Evolutionary conservation across 53 echinoderm and acorn worm species (phyloP).

Genomic region (Echinometra lucunter): DNA sequence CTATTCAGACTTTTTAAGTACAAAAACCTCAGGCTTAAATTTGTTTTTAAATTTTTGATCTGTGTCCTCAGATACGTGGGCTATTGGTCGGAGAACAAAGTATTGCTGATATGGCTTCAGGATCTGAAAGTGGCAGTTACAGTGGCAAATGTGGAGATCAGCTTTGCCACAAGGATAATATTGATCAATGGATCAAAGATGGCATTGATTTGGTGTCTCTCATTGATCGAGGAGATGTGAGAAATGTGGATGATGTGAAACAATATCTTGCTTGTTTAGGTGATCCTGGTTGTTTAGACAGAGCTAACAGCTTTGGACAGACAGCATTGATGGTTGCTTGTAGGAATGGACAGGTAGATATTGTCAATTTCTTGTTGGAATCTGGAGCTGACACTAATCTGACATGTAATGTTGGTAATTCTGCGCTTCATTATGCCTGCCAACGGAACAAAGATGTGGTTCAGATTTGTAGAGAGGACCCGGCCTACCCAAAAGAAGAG

Average conservation of each 20-base stretch:
- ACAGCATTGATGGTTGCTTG: slow-evolving; percentile 27
- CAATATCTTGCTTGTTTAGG: not conserved
- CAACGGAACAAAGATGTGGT: not conserved
- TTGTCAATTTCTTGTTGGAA: not conserved
- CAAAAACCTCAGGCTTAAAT: not conserved
- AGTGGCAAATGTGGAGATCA: not conserved
- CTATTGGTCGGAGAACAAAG: not conserved
- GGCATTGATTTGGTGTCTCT: slow-evolving; percentile 22
- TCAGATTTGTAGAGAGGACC: not conserved
- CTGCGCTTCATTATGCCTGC: slow-evolving; percentile 42
- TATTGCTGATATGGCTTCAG: not conserved
- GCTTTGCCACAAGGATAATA: not conserved
- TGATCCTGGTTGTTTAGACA: not conserved
- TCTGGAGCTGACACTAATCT: slow-evolving; percentile 27
- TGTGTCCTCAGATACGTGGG: not conserved
- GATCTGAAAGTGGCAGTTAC: not conserved
- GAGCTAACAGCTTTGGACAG: not conserved
- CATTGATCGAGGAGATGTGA: slow-evolving; percentile 17
- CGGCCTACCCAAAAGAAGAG: not conserved
- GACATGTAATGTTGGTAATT: not conserved
- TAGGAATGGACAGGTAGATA: not conserved
- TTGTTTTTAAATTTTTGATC: not conserved
- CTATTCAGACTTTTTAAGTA: too few species aligned
- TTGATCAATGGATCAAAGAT: slow-evolving; percentile 27
- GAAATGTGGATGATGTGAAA: not conserved